Percentiles rank a stretch among this genome's conserved stretches.
Conservation (phyloP, 2,797 vertebrate species). For the Takifugu ocellatus region DNA sequence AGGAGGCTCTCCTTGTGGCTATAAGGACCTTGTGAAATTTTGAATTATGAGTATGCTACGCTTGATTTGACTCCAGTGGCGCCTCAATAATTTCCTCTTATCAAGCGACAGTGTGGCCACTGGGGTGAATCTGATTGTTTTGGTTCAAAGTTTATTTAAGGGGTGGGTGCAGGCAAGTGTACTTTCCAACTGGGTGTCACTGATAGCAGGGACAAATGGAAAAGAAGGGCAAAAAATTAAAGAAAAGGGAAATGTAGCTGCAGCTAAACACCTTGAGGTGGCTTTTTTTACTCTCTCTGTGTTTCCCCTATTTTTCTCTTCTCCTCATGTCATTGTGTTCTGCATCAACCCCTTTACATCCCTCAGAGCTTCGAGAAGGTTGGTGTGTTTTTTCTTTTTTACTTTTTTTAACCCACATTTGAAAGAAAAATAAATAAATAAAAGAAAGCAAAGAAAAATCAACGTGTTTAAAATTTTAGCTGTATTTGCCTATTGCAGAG, state of each 20-base stretch:
- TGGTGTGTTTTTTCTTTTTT: slow-evolving; percentile 99
- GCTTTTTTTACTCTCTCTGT: slow-evolving; percentile 99
- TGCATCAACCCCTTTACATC: slow-evolving; percentile 99
- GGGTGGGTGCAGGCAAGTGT: slow-evolving; percentile 61
- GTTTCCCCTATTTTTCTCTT: slow-evolving; percentile 99
- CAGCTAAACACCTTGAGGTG: slow-evolving; percentile 98
- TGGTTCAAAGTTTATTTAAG: slow-evolving; percentile 73
- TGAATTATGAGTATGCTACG: slow-evolving; percentile 70
- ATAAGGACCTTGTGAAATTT: slow-evolving; percentile 71
- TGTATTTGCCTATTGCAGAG: slow-evolving; percentile 69
- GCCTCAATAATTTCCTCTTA: slow-evolving; percentile 52
- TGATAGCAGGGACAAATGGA: slow-evolving; percentile 62
- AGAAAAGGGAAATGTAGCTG: slow-evolving; percentile 83
- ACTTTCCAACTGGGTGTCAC: slow-evolving; percentile 71
- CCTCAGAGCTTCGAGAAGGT: slow-evolving; percentile 99
- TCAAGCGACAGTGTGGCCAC: slow-evolving; percentile 59
- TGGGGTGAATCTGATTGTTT: slow-evolving; percentile 74
- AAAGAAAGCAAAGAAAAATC: slow-evolving; percentile 59
- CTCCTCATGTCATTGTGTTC: slow-evolving; percentile 99
- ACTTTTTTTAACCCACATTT: slow-evolving; percentile 99
- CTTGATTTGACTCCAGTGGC: slow-evolving; percentile 74
- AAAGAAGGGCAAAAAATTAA: slow-evolving; percentile 62
- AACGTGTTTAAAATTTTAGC: slow-evolving; percentile 74
- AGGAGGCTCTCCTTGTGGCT: slow-evolving; percentile 72
- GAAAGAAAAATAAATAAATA: slow-evolving; percentile 63